Base-by-base conservation (phyloP, 2,113 vertebrate genomes). In the Thunnus thynnus region DNA sequence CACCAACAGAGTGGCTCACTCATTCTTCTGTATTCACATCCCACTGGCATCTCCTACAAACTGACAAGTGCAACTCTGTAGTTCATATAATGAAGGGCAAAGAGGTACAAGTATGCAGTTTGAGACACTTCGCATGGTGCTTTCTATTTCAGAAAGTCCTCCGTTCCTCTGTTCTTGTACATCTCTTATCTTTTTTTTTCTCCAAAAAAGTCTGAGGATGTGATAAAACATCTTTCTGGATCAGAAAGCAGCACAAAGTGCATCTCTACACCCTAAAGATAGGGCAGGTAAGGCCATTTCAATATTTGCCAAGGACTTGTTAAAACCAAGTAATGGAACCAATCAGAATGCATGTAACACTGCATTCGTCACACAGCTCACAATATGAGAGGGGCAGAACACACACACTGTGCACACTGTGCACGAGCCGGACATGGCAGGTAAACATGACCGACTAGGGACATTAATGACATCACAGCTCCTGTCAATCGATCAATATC, bases 281-380 rank as follows among this genome's bases (percentile, higher is more conserved):
- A 69, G 84, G 81, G 82, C 79, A 56, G 64, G 58, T 80, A 86
- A 91, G 91, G 89, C 85, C 71, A 62, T 78, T 82, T 80, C 30
- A 83, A 66, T 65, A 65, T 76, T 72, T 30, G 48, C 70, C 27
- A 17, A 82, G 83, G 85, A 94, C 93, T 94, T 94, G 90, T 86
- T 93, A 93, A 92, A 94, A 93, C 93, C 93, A 93, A 94, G 90
- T 88, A 61, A 87, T 54, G 58, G 92, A 95, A 91, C 92, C 93
- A 92, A 91, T 95, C 95, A 83, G 95, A 95, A 95, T 75, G 87
- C 91, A 72, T 6, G 1, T 13, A 69, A 68, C 36, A 7, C 11
- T 55, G 89, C 88, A 91, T 94, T 94, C 94, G n/a, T 95, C 95
- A 96, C 78, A 65, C 91, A 92, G 94, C 88, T 94, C 92, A 70